Evolutionary conservation across 2,888 invertebrate genomes (phyloP).

Genomic region (Gerosis bhagava): DNA sequence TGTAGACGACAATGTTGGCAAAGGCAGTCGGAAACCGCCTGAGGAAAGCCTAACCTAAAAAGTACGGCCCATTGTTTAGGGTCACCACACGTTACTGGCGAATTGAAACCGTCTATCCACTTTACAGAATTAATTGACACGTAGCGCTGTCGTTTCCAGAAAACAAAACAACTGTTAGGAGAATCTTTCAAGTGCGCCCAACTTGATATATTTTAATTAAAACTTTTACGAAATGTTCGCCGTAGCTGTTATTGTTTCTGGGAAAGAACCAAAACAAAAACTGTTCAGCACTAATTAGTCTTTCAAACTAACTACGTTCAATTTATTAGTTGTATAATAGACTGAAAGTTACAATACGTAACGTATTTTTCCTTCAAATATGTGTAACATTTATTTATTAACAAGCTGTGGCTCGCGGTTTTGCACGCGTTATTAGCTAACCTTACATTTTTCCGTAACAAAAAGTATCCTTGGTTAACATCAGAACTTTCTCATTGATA

Average conservation of each 20-base stretch:
- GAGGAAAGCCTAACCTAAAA: slow-evolving; percentile 40
- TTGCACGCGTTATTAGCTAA: too few relatives aligned
- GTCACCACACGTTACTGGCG: slow-evolving; percentile 48
- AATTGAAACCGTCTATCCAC: slow-evolving; percentile 61
- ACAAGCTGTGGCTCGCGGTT: too few relatives aligned
- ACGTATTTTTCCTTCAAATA: too few relatives aligned
- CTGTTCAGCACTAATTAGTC: slow-evolving; percentile 30
- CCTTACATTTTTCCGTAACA: too few relatives aligned
- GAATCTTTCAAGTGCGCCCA: slow-evolving; percentile 56
- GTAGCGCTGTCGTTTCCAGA: slow-evolving; percentile 59
- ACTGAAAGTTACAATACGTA: too few relatives aligned
- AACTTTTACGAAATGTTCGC: slow-evolving; percentile 63
- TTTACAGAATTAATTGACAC: slow-evolving; percentile 75
- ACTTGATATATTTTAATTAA: slow-evolving; percentile 75
- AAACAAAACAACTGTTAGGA: slow-evolving; percentile 61
- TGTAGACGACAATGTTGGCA: slow-evolving; percentile 54
- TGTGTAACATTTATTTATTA: too few relatives aligned
- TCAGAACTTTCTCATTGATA: too few relatives aligned
- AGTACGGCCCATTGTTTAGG: slow-evolving; percentile 65
- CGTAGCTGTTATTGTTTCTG: slow-evolving; percentile 40
- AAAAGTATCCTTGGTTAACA: too few relatives aligned
- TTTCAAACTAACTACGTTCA: slow-evolving; percentile 18
- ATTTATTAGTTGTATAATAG: too few relatives aligned
- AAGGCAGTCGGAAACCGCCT: slow-evolving; percentile 53
- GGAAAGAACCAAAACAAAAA: slow-evolving; percentile 38